Percentiles rank a stretch among this genome's conserved stretches.
Evolutionary conservation across 1,140 invertebrate genomes (phyloP).

Genomic region (Eubasilissa regina): DNA sequence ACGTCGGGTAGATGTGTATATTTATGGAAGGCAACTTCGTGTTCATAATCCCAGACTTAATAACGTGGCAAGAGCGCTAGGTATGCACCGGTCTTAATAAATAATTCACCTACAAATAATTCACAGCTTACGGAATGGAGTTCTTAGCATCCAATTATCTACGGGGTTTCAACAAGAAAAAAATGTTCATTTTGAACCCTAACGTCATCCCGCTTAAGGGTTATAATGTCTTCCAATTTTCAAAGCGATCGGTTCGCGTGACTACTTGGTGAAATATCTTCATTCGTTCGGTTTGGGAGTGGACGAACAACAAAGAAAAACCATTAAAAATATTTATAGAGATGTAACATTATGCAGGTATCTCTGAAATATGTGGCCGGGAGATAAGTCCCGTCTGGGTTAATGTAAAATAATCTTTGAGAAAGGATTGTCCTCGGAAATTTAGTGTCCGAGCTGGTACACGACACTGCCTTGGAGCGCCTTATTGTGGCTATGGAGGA

Average conservation of each 20-base stretch:
- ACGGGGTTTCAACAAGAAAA: conserved; percentile 30
- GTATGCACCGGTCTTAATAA: conserved; percentile 52
- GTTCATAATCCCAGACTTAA: conserved; percentile 58
- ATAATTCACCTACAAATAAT: conserved; percentile 52
- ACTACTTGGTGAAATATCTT: conserved; percentile 59
- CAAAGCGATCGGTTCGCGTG: conserved; percentile 56
- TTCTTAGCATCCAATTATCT: conserved; percentile 54
- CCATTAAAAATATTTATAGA: conserved; percentile 61
- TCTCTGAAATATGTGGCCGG: conserved; percentile 57
- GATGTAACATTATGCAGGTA: conserved; percentile 61
- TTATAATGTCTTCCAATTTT: conserved; percentile 34
- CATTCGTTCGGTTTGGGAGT: conserved; percentile 52
- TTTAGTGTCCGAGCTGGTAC: conserved; percentile 45
- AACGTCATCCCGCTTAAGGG: conserved; percentile 17
- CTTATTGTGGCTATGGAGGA: no score
- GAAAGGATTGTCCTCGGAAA: conserved; percentile 53
- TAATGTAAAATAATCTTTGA: conserved; percentile 59
- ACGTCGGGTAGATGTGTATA: conserved; percentile 23
- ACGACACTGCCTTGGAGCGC: background rate
- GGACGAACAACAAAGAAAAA: conserved; percentile 57
- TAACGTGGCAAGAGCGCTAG: conserved; percentile 28
- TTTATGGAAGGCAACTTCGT: conserved; percentile 5
- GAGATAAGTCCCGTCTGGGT: conserved; percentile 54
- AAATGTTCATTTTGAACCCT: background rate
- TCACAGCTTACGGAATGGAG: conserved; percentile 51